Percentiles rank a stretch among this genome's conserved stretches.
Conservation (phyloP, 2,113 vertebrate species). For the Morone chrysops region DNA sequence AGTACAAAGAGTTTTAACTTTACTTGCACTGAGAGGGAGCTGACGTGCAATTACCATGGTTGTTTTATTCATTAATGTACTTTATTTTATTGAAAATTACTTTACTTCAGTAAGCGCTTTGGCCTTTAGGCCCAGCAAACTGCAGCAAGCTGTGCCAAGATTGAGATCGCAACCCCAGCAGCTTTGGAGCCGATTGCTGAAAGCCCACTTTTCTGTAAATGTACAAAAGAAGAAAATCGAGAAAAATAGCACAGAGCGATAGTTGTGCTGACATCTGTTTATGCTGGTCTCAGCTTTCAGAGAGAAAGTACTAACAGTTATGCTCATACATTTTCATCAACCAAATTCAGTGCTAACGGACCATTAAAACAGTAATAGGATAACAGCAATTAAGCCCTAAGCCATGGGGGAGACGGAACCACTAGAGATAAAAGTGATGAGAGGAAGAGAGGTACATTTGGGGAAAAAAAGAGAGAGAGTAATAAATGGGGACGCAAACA, state of each 20-base stretch:
- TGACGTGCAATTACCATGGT: constrained; percentile 37
- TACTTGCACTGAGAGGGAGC: constrained; percentile 21
- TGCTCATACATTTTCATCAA: constrained; percentile 67
- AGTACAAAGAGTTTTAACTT: constrained; percentile 46
- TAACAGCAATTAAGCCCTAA: constrained; percentile 65
- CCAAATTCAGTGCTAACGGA: constrained; percentile 55
- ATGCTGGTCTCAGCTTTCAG: constrained; percentile 36
- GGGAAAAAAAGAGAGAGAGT: background rate
- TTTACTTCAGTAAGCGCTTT: constrained; percentile 42
- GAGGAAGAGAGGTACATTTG: constrained; percentile 28
- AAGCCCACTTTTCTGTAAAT: constrained; percentile 44
- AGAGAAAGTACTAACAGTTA: constrained; percentile 36
- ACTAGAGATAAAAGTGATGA: constrained; percentile 57
- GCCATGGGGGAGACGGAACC: constrained; percentile 44
- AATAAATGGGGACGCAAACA: constrained; percentile 29
- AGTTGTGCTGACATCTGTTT: constrained; percentile 52
- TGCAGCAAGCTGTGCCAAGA: constrained; percentile 60
- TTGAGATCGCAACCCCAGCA: constrained; percentile 61
- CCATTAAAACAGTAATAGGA: constrained; percentile 73
- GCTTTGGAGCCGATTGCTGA: constrained; percentile 34
- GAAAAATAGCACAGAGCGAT: constrained; percentile 17
- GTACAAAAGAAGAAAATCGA: constrained; percentile 14
- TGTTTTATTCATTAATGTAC: constrained; percentile 65
- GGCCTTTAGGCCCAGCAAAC: constrained; percentile 58
- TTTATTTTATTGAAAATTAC: constrained; percentile 59